These are phyloP conservation scores for Stegodyphus mimosarum DNA, from an alignment of 1,140 invertebrate species.

Conservation along the genomic window DNA sequence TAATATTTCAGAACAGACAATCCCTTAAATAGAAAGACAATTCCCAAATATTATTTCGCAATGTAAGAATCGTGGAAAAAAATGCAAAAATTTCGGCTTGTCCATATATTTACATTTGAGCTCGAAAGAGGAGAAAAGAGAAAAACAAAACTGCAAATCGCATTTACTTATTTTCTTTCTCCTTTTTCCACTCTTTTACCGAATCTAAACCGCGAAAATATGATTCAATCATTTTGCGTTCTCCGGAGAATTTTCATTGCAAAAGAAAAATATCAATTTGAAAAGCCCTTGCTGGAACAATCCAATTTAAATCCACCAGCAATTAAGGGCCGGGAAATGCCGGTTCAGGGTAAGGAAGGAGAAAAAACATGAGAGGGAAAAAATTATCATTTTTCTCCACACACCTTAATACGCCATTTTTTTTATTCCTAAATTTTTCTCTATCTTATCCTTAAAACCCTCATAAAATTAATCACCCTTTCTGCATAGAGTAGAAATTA, in stretches of 20 bases:
- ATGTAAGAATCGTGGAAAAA: too few species aligned
- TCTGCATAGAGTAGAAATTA: constrained; percentile 40
- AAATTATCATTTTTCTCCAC: constrained; percentile 3
- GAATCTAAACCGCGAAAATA: constrained; percentile 46
- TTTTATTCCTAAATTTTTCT: background rate
- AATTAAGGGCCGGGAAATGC: constrained; percentile 17
- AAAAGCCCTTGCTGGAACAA: constrained; percentile 12
- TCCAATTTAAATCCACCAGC: constrained; percentile 45
- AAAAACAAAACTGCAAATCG: background rate
- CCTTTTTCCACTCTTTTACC: background rate
- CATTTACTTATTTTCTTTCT: too few species aligned
- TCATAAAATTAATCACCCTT: constrained; percentile 53
- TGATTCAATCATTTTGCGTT: constrained; percentile 37
- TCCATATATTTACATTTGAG: background rate
- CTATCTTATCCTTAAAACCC: constrained; percentile 30
- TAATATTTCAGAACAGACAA: too few species aligned
- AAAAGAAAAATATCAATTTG: constrained; percentile 9
- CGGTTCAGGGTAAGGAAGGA: background rate
- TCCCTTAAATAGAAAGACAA: too few species aligned
- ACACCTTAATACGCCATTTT: background rate
- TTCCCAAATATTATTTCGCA: too few species aligned
- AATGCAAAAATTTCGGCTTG: too few species aligned
- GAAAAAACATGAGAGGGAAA: constrained; percentile 5
- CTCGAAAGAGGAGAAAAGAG: background rate
- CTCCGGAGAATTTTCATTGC: background rate